These are phyloP conservation scores for Oceanodroma tethys DNA, from an alignment of 2,113 vertebrate genomes.

Conservation along the genomic window DNA sequence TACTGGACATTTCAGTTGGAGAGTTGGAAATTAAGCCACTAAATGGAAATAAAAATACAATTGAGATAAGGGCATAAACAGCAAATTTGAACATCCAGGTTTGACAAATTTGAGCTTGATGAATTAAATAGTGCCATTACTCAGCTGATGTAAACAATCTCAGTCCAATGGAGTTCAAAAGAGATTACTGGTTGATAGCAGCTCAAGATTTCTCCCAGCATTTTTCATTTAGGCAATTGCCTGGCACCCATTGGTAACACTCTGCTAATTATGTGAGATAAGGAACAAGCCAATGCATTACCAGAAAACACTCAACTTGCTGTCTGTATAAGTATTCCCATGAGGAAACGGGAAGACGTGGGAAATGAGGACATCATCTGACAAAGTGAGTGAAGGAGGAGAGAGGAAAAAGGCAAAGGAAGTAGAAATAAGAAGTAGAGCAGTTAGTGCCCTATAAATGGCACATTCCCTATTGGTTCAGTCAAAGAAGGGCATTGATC, in stretches of 20 bases:
- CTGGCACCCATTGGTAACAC: background rate
- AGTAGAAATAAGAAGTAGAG: background rate
- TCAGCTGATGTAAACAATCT: background rate
- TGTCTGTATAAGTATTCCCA: background rate
- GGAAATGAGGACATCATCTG: background rate
- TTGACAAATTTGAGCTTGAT: background rate
- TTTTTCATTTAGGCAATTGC: background rate
- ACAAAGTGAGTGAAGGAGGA: background rate
- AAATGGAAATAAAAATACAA: background rate
- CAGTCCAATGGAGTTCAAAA: background rate
- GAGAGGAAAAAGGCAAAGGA: background rate
- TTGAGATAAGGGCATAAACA: background rate
- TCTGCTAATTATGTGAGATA: background rate
- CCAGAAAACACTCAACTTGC: background rate
- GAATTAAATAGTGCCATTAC: background rate
- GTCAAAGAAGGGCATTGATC: accelerated
- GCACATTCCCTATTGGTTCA: background rate
- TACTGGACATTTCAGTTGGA: background rate
- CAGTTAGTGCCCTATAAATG: background rate
- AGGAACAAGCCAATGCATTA: background rate
- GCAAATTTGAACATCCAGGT: background rate
- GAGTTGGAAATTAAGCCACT: background rate
- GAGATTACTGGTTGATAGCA: background rate
- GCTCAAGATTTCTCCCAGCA: background rate
- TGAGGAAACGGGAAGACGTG: background rate